Conservation (phyloP, 2,113 vertebrate genomes). For the Beaufortia kweichowensis region DNA sequence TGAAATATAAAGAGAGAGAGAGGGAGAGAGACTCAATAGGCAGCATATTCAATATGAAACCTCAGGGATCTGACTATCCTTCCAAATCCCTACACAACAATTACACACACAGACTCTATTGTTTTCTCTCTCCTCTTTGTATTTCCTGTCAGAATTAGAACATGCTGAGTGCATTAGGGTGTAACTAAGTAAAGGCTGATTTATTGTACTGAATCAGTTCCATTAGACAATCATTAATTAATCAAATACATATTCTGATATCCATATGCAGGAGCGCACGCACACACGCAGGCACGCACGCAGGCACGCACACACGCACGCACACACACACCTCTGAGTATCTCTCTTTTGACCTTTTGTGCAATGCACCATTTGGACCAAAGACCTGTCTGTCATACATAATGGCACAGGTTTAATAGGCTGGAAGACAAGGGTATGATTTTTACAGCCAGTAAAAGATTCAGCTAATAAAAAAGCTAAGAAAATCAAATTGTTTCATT, state of each 20-base stretch:
- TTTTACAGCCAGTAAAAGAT: conserved; percentile 52
- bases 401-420: conserved; percentile 62
- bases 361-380: conserved; percentile 62
- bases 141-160: background rate
- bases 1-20: conserved; percentile 16
- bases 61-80: conserved; percentile 30
- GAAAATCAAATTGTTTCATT: conserved; percentile 40
- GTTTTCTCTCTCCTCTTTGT: conserved; percentile 9
- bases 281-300: background rate
- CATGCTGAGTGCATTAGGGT: background rate
- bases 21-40: conserved; percentile 27
- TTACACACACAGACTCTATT: conserved; percentile 18
- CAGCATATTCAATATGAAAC: conserved; percentile 34
- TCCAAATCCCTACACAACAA: conserved; percentile 36
- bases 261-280: background rate
- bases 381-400: conserved; percentile 42
- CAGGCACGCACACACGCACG: background rate
- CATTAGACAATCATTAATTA: no score
- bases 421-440: conserved; percentile 55
- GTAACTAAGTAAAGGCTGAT: background rate
- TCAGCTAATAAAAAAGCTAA: conserved; percentile 50
- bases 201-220: no score
- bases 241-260: no score
- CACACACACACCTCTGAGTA: background rate
- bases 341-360: conserved; percentile 64